Evolutionary conservation across 2,888 invertebrate species (phyloP), one percentile per base, ranked within the genome.

Genomic region (Uropetala carovei): DNA sequence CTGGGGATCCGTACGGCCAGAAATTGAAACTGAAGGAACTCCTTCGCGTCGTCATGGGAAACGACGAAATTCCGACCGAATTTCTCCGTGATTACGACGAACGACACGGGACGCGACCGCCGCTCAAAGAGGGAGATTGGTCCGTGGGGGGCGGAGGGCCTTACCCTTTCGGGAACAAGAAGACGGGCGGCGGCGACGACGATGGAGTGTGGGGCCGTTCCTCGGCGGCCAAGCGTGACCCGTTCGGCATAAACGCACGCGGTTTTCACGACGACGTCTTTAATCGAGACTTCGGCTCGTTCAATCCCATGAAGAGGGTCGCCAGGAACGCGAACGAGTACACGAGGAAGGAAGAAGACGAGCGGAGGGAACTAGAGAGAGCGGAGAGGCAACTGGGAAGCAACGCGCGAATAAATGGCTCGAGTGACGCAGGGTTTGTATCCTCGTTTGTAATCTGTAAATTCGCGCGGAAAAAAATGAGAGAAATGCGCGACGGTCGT

Each of bases 191-290:
- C 85, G 85, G 3, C 27, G 13, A 22, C 13, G 85, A 13, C 13
- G 75, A 22, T 56, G 92, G 56, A 13, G 27, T n/a, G 10, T 58
- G 58, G 85, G 58, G 85, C 13, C 22, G 0, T 16, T 43, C 57
- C 11, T 75, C 81, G 18, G 30, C 64, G 30, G 92, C 64, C 82
- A 93, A 93, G 91, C 64, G 93, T 18, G 93, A 93, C 57, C 93
- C 94, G 4, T 93, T 93, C 81, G 94, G 94, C 57, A 94, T 94
- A 93, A 93, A 93, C 60, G 93, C 94, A 1, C 93, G 94, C n/a
- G 94, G 94, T 22, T 94, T 94, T 92, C 94, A 94, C 92, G 94
- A 94, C 92, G 94, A 94, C 84, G 94, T 94, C 86, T 94, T 94
- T 92, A 93, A 93, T 58, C 93, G 93, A 75, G 93, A 94, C 89